Conservation (phyloP, 2,113 vertebrate genomes). For the Tupaia tana region DNA sequence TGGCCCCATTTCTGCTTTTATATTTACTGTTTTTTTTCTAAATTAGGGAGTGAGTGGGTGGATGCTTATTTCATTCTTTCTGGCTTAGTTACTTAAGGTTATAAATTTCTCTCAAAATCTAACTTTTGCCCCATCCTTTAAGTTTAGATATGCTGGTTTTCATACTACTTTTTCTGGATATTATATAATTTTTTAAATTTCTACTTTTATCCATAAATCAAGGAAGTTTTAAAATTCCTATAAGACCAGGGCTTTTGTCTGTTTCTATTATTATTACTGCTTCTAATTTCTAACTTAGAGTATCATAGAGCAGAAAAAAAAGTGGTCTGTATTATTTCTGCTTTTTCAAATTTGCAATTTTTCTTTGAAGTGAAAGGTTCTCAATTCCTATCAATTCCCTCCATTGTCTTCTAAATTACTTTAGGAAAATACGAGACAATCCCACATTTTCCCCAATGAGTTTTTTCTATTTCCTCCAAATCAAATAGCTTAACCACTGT, state of each 20-base stretch:
- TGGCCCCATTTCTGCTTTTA: neutral
- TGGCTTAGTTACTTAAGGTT: neutral
- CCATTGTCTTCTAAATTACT: neutral
- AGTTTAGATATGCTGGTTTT: neutral
- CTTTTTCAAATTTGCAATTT: neutral
- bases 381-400: neutral
- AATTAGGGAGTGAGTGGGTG: neutral
- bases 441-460: neutral
- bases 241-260: neutral
- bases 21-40: neutral
- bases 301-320: neutral
- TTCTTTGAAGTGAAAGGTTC: neutral
- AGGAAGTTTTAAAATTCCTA: slow-evolving; percentile 12
- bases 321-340: neutral
- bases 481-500: neutral
- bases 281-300: neutral
- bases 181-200: neutral
- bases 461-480: neutral
- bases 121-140: neutral
- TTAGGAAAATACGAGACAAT: neutral
- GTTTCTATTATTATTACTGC: neutral
- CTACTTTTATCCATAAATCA: neutral
- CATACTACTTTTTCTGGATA: neutral
- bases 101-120: neutral
- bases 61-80: neutral